Base-by-base conservation (phyloP, 2,113 vertebrate species). In the Corythaeola cristata region DNA sequence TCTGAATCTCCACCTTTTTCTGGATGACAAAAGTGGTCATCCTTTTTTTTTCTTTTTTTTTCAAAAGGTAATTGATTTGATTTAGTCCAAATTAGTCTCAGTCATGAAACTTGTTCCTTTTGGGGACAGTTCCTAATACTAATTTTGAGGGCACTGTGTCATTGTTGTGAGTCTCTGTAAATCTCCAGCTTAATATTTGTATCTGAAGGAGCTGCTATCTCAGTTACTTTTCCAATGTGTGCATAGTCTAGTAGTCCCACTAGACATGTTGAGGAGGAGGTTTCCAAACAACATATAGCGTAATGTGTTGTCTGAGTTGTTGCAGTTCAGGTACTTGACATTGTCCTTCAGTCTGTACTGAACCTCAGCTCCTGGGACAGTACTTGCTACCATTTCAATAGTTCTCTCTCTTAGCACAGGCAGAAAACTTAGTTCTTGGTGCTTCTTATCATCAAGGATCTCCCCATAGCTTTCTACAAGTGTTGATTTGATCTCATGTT, bases 81-180 rank as follows among this genome's bases (percentile, higher is more conserved):
- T 18, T 53, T 81, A 28, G 7, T 78, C 27, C 45, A 24, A 74
- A 26, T 67, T 68, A 58, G 5, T 66, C 45, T 85, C 9, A 32
- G 15, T 55, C 27, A 39, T 47, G 44, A 47, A 60, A 35, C 15
- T 24, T 88, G 4, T 52, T 83, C 52, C 9, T 49, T 27, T 39
- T 33, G 32, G 32, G 32, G 10, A 30, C 11, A 44, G 41, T 73
- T 82, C 3, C 33, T 50, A 52, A 8, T 66, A 73, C 15, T 41
- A 11, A 9, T 60, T 66, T 52, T 24, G 37, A 39, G 30, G 17
- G 45, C 0, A 0, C 19, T 56, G 10, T 55, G 55, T 16, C 0
- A 0, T 27, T 53, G 24, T 13, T 71, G 26, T 23, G 39, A 55
- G 60, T 64, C 14, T 71, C 27, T 66, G 41, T 79, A 52, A 60